These are phyloP conservation scores for Danaus chrysippus DNA, from an alignment of 2,888 invertebrate species.

Conservation along the genomic window DNA sequence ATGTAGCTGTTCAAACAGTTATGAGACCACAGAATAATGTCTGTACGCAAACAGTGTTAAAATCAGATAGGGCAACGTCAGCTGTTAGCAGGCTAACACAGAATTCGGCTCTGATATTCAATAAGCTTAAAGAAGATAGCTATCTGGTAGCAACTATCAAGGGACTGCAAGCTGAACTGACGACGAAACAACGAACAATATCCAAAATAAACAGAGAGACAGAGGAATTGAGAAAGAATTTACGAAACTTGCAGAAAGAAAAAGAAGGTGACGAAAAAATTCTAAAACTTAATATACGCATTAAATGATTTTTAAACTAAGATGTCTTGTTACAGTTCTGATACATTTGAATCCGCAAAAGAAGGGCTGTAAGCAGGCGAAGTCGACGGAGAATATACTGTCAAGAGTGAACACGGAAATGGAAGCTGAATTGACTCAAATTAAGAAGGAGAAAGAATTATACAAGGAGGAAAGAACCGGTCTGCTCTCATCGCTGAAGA, in stretches of 20 bases:
- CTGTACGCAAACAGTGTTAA: constrained; percentile 60
- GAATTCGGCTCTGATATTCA: constrained; percentile 72
- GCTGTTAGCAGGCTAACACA: constrained; percentile 76
- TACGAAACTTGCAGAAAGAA: constrained; percentile 86
- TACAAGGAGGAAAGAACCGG: constrained; percentile 75
- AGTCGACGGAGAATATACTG: constrained; percentile 65
- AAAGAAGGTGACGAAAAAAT: constrained; percentile 76
- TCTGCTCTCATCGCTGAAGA: constrained; percentile 82
- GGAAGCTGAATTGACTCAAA: constrained; percentile 64
- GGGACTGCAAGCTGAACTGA: constrained; percentile 86
- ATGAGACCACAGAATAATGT: constrained; percentile 48
- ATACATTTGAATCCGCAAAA: constrained; percentile 65
- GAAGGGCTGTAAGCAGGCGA: constrained; percentile 52
- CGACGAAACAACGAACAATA: constrained; percentile 85
- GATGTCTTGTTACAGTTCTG: constrained; percentile 50
- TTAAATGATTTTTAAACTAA: neutral
- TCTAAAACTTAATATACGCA: neutral
- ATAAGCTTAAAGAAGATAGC: constrained; percentile 83
- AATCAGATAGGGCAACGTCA: constrained; percentile 61
- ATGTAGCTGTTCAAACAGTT: constrained; percentile 73
- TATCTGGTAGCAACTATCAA: constrained; percentile 89
- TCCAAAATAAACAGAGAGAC: constrained; percentile 85
- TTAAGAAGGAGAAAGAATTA: constrained; percentile 70
- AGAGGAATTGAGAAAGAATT: constrained; percentile 87
- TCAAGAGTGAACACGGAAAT: constrained; percentile 62